Percentiles rank a stretch among this genome's conserved stretches.
Evolutionary conservation across 1,140 invertebrate species (phyloP).

Genomic region (Platorchestia sp.): DNA sequence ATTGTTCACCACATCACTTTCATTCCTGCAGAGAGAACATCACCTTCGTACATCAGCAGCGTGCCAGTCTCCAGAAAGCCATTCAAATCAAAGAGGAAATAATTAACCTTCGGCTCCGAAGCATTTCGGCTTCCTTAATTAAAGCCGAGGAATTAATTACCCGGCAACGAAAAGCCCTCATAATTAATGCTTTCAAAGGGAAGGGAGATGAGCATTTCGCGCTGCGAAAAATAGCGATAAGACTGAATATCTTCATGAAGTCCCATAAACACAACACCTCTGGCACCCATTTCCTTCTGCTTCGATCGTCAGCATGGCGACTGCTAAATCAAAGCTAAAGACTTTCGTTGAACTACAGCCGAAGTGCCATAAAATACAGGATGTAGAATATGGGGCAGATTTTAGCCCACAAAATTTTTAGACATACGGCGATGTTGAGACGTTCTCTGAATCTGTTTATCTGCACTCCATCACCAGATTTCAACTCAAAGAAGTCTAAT

Average conservation of each 20-base stretch:
- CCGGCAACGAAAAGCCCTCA: conserved; percentile 27
- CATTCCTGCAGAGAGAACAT: conserved; percentile 8
- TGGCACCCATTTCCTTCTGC: neutral
- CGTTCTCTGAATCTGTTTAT: too few species aligned
- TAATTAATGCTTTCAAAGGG: conserved; percentile 40
- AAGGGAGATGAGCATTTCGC: neutral
- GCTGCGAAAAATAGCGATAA: neutral
- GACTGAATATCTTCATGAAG: neutral
- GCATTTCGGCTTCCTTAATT: conserved; percentile 36
- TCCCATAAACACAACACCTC: neutral
- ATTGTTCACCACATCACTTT: neutral
- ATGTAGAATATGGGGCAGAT: neutral
- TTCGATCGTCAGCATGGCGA: neutral
- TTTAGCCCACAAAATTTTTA: neutral
- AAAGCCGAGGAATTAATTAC: conserved; percentile 48
- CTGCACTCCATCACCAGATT: too few species aligned
- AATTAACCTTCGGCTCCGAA: conserved; percentile 45
- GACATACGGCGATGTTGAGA: neutral
- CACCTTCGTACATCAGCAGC: neutral
- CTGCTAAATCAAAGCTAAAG: neutral
- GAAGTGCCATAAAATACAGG: neutral
- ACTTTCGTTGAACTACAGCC: neutral
- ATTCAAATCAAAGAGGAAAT: conserved; percentile 53
- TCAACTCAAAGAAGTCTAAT: too few species aligned
- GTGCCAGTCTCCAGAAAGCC: neutral